Percentiles rank a stretch among this genome's conserved stretches.
phyloP scores from a whole-genome alignment of 2,113 vertebrate species.

The Anguilla rostrata region DNA sequence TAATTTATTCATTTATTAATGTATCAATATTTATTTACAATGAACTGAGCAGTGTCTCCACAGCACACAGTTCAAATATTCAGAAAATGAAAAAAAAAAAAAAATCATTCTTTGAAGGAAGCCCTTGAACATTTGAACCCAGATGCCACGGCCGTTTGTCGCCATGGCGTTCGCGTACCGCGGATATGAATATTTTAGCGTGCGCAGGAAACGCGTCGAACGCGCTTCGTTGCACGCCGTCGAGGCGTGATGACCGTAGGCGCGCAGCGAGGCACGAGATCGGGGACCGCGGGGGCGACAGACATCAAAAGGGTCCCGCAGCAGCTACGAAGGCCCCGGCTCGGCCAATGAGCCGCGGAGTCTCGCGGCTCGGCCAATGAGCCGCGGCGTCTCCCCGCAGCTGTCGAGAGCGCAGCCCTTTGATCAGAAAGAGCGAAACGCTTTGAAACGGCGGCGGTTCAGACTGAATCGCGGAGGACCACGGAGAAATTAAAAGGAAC shows the following conservation, averaged over 20 bases:
- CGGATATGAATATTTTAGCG: slow-evolving; percentile 20
- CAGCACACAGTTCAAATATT: neutral
- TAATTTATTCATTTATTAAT: slow-evolving; percentile 8
- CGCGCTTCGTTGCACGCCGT: slow-evolving; percentile 7
- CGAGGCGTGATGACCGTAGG: neutral
- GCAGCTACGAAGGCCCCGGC: neutral
- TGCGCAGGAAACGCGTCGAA: neutral
- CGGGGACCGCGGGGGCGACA: neutral
- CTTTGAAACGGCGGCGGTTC: too few species aligned
- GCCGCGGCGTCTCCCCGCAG: neutral
- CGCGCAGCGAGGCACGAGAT: neutral
- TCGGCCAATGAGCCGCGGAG: too few species aligned
- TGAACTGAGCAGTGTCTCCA: neutral
- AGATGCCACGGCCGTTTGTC: neutral
- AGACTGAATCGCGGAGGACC: too few species aligned
- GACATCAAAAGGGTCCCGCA: neutral
- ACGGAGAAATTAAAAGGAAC: too few species aligned
- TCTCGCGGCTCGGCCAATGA: too few species aligned
- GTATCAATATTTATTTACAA: neutral
- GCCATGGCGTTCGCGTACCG: neutral
- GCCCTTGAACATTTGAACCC: neutral
- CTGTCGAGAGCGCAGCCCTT: neutral
- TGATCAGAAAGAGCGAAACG: too few species aligned
- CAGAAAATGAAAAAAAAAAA: neutral
- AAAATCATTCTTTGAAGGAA: neutral